These are phyloP conservation scores for Tricholauxania praeusta DNA, from an alignment of 2,888 invertebrate genomes.

Conservation along the genomic window DNA sequence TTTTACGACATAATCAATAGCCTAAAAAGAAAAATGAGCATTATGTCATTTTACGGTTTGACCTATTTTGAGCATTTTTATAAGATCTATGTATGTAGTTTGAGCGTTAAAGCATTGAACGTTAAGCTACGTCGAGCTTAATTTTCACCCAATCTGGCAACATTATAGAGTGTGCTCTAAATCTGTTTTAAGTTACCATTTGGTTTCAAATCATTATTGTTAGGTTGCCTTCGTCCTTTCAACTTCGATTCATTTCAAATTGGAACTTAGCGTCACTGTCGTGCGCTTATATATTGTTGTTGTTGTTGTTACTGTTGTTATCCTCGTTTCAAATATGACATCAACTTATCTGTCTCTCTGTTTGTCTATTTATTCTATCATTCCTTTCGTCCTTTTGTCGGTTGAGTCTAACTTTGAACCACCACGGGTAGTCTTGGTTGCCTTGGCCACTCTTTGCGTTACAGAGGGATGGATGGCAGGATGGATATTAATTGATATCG, in stretches of 20 bases:
- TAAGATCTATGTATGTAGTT: too few relatives aligned
- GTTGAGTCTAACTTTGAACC: conserved; percentile 23
- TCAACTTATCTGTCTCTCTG: conserved; percentile 42
- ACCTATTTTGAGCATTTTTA: too few relatives aligned
- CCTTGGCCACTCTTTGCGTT: not conserved
- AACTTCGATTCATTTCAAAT: conserved; percentile 21
- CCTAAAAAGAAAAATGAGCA: too few relatives aligned
- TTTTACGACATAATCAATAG: too few relatives aligned
- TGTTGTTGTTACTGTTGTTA: conserved; percentile 14
- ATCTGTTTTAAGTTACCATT: conserved; percentile 19
- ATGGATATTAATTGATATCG: conserved; percentile 48
- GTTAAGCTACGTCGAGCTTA: too few relatives aligned
- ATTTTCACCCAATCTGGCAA: too few relatives aligned
- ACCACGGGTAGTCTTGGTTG: not conserved
- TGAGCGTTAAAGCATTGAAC: too few relatives aligned
- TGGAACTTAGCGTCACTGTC: conserved; percentile 24
- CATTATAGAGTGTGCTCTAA: too few relatives aligned
- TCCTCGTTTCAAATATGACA: conserved; percentile 45
- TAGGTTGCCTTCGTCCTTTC: conserved; percentile 10
- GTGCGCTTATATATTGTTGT: conserved; percentile 17
- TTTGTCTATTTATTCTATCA: conserved; percentile 16
- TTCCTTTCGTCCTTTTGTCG: not conserved
- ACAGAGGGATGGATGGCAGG: not conserved
- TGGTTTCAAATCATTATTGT: conserved; percentile 30
- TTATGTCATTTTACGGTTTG: too few relatives aligned